phyloP scores from a whole-genome alignment of 1,140 invertebrate species.

The Manduca sexta region DNA sequence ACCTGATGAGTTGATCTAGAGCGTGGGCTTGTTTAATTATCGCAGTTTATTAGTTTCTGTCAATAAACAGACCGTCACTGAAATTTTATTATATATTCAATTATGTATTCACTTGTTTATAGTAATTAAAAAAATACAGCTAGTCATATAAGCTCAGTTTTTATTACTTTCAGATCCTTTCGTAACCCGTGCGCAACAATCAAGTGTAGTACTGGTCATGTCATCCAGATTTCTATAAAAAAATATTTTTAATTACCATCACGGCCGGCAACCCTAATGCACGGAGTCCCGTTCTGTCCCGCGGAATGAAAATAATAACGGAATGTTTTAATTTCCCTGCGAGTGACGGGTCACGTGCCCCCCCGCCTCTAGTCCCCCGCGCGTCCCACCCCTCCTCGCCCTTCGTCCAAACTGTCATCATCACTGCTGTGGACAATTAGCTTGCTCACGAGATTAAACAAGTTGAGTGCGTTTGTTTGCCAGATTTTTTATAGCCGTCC shows the following conservation, averaged over 20 bases:
- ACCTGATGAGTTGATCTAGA: no score
- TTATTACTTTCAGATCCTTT: no score
- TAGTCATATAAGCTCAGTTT: no score
- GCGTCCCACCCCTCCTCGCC: neutral
- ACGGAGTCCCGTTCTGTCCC: slow-evolving; percentile 21
- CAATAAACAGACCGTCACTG: no score
- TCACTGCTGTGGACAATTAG: slow-evolving; percentile 68
- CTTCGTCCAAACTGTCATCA: slow-evolving; percentile 44
- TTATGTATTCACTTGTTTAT: no score
- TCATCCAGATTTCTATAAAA: neutral
- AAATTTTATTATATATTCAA: no score
- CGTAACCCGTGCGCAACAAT: no score
- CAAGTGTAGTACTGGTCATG: neutral
- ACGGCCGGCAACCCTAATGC: slow-evolving; percentile 13
- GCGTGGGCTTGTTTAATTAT: no score
- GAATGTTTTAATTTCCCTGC: slow-evolving; percentile 72
- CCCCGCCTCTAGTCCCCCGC: slow-evolving; percentile 17
- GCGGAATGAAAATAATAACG: slow-evolving; percentile 67
- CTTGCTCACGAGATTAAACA: slow-evolving; percentile 67
- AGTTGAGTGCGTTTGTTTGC: slow-evolving; percentile 45
- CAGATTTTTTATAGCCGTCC: slow-evolving; percentile 34
- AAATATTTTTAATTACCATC: slow-evolving; percentile 6
- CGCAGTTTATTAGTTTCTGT: no score
- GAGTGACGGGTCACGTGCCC: slow-evolving; percentile 68
- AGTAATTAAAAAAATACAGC: no score